Conservation (phyloP, 2,113 vertebrate genomes). For the Pteruthius melanotis region DNA sequence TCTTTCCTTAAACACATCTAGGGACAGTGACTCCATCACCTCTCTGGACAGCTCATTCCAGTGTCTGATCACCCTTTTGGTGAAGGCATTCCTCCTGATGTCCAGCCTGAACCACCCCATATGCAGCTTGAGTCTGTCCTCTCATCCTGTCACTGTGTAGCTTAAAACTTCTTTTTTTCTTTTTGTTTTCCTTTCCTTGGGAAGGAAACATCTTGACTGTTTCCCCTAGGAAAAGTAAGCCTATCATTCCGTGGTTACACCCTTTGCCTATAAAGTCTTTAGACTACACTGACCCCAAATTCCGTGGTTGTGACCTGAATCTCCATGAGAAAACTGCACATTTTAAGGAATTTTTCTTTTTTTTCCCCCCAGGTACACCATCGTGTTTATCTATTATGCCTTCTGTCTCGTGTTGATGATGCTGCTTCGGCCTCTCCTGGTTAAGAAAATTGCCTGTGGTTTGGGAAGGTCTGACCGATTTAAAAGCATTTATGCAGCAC, state of each 20-base stretch:
- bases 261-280: neutral
- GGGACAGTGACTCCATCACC: neutral
- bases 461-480: slow-evolving; percentile 94
- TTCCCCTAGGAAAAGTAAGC: neutral
- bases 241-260: neutral
- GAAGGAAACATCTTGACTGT: neutral
- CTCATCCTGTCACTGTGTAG: neutral
- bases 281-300: neutral
- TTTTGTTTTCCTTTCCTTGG: neutral
- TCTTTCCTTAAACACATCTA: neutral
- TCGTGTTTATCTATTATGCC: slow-evolving; percentile 95
- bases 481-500: slow-evolving; percentile 94
- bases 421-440: slow-evolving; percentile 92
- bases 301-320: neutral
- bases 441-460: slow-evolving; percentile 96
- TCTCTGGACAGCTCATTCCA: neutral
- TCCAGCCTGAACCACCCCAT: neutral
- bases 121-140: neutral
- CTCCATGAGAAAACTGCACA: neutral
- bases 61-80: neutral
- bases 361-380: slow-evolving; percentile 84
- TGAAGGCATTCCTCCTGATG: neutral
- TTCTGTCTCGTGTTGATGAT: slow-evolving; percentile 97
- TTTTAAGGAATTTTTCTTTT: neutral
- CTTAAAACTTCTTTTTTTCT: neutral